These are phyloP conservation scores for Protonemura montana DNA, from an alignment of 2,888 invertebrate genomes.

Conservation along the genomic window DNA sequence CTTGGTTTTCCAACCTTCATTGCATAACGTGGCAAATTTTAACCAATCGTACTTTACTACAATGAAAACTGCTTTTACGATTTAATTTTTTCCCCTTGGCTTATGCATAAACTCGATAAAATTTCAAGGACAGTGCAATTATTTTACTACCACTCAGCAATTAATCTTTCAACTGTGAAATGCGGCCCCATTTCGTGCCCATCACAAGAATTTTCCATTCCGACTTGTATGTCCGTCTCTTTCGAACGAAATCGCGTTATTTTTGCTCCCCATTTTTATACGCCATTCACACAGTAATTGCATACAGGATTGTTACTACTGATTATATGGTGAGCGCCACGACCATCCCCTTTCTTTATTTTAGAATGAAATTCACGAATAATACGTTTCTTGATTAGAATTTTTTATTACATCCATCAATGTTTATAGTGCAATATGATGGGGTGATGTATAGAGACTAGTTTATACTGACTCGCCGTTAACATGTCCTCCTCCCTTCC, in stretches of 20 bases:
- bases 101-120: neutral
- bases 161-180: neutral
- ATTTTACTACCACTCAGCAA: neutral
- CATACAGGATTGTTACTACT: conserved; percentile 17
- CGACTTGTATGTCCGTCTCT: neutral
- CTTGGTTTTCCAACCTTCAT: no score
- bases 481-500: neutral
- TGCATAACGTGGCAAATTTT: neutral
- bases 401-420: conserved; percentile 29
- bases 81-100: neutral
- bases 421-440: conserved; percentile 17
- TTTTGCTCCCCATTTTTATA: neutral
- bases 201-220: neutral
- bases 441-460: neutral
- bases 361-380: conserved; percentile 18
- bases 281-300: conserved; percentile 8
- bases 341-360: neutral
- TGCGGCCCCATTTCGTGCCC: neutral
- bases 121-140: neutral
- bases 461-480: neutral
- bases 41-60: neutral
- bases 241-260: neutral
- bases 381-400: conserved; percentile 33
- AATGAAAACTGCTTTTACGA: neutral
- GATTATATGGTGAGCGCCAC: neutral